A percentile compares a stretch with the other conserved stretches of the same genome.
These are phyloP conservation scores for Trochalopteron elliotii DNA, from an alignment of 2,113 vertebrate genomes.

Conservation along the genomic window DNA sequence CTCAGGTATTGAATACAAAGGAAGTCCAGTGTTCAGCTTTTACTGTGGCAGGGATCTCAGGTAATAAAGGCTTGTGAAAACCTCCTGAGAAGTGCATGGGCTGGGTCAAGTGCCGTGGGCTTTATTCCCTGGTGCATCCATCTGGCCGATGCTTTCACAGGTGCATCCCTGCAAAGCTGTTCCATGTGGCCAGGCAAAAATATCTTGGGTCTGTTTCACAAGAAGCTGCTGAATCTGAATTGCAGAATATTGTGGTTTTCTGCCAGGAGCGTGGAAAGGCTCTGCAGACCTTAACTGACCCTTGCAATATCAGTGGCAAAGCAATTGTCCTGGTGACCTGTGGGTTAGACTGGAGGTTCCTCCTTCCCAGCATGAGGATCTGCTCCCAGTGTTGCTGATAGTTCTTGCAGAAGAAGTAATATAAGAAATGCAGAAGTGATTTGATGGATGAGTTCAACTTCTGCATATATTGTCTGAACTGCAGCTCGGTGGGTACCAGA, in stretches of 20 bases:
- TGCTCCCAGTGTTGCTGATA: background rate
- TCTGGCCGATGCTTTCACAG: background rate
- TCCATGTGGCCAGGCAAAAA: background rate
- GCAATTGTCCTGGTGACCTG: background rate
- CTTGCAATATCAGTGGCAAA: rapidly evolving
- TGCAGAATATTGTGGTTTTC: background rate
- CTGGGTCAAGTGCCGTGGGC: rapidly evolving
- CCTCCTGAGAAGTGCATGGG: background rate
- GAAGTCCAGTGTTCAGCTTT: background rate
- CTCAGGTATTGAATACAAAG: background rate
- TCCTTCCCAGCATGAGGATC: background rate
- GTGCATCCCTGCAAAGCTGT: background rate
- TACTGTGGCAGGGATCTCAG: rapidly evolving
- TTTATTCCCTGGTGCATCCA: background rate
- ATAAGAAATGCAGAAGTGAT: background rate
- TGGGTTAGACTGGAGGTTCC: background rate
- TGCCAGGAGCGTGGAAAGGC: background rate
- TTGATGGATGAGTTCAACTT: background rate
- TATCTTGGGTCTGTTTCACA: rapidly evolving
- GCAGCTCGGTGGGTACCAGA: background rate
- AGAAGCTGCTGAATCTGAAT: background rate
- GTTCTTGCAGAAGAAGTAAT: background rate
- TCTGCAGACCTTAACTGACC: background rate
- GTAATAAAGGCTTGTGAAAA: background rate
- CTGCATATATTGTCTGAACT: background rate